Evolutionary conservation across 1,140 invertebrate species (phyloP), one percentile per base, ranked within the genome.

Genomic region (Drosophila rufa): DNA sequence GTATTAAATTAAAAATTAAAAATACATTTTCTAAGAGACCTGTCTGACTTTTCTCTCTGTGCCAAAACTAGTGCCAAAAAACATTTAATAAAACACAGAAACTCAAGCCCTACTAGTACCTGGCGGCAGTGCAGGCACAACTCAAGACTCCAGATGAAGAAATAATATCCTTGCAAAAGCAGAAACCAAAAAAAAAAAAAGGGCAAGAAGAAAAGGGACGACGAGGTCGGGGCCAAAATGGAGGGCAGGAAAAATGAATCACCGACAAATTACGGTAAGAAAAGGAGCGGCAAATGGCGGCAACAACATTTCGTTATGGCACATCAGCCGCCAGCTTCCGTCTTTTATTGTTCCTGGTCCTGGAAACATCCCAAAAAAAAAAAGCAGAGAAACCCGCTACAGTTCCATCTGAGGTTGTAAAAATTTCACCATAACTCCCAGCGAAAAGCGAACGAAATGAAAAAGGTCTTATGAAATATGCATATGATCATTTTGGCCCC

Each of bases 381-480:
- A 59, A 19, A n/a, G 9, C n/a, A 9, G 15, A 7, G n/a, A 33
- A 5, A 50, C 25, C n/a, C 43, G n/a, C 57, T 45, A 38, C 67
- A 55, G 66, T 75, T 66, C 71, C 74, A 66, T 59, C 56, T 53
- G 69, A 76, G 62, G 70, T 77, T 83, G 66, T 89, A 89, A 89
- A 89, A 87, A 80, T 77, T 78, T 80, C 61, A 65, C 79, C 76
- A 87, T 76, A 80, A 78, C 82, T 81, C 51, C 45, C 30, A 56
- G 25, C 47, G 17, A 22, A 70, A 56, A 75, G 55, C 66, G 38
- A 75, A 64, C 48, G 59, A 47, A 68, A 71, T 47, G 66, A 75
- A 87, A 87, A 87, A 84, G 84, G 84, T 73, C 78, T 80, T 83
- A 87, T 87, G 80, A 87, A 87, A 89, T 87, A 89, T 87, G 84